A percentile compares a stretch with the other conserved stretches of the same genome.
Evolutionary conservation across 2,113 vertebrate genomes (phyloP).

Genomic region (Engystomops pustulosus): DNA sequence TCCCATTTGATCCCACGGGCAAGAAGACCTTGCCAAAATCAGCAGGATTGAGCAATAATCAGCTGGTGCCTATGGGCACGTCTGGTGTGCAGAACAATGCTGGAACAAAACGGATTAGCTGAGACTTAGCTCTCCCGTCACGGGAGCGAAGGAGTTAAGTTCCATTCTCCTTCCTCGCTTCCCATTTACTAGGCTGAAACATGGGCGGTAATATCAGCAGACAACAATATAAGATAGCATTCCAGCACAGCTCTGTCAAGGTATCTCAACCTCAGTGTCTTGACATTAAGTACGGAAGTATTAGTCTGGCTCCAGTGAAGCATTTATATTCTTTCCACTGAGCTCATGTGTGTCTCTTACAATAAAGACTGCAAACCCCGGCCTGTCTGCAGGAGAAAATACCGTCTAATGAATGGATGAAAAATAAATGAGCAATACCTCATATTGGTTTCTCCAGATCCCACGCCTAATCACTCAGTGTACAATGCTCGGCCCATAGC

Average conservation of each 20-base stretch:
- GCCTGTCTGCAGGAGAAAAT: conserved; percentile 55
- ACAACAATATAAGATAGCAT: conserved; percentile 49
- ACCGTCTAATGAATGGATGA: conserved; percentile 56
- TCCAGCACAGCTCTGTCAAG: conserved; percentile 56
- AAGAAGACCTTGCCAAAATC: not conserved
- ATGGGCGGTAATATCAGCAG: conserved; percentile 36
- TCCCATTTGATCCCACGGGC: not conserved
- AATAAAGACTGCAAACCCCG: conserved; percentile 57
- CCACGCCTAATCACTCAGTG: not conserved
- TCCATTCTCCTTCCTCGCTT: conserved; percentile 26
- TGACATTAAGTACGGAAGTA: conserved; percentile 63
- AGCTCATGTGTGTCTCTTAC: conserved; percentile 51
- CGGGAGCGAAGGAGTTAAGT: conserved; percentile 17
- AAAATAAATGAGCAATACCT: conserved; percentile 50
- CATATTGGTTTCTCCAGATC: conserved; percentile 25
- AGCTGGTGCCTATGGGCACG: not conserved
- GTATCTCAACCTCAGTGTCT: conserved; percentile 58
- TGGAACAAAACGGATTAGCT: not conserved
- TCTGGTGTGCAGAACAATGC: not conserved
- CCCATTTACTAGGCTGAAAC: conserved; percentile 16
- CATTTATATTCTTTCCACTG: conserved; percentile 63
- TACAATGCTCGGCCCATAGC: not conserved
- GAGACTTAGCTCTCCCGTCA: not conserved
- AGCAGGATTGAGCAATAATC: not conserved
- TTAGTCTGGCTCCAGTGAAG: conserved; percentile 61